Conservation (phyloP, 2,797 vertebrate genomes). For the Taeniopygia guttata region DNA sequence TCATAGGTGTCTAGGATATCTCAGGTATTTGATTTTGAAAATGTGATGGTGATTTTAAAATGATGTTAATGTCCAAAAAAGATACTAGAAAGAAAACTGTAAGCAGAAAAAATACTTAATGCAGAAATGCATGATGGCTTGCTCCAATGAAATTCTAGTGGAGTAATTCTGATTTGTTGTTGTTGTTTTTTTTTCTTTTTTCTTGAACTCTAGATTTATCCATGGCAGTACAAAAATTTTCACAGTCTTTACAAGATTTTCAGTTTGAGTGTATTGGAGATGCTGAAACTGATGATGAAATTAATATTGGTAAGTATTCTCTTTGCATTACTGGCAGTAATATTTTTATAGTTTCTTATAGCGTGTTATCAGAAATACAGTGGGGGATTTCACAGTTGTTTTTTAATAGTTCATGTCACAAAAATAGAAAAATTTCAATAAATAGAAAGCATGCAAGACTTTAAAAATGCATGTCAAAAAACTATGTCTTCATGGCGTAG, state of each 20-base stretch:
- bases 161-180: neutral
- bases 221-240: slow-evolving; percentile 94
- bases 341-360: neutral
- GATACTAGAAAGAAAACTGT: neutral
- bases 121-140: neutral
- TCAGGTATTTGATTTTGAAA: neutral
- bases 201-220: slow-evolving; percentile 85
- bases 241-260: slow-evolving; percentile 95
- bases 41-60: neutral
- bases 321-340: neutral
- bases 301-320: slow-evolving; percentile 89
- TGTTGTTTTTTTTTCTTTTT: neutral
- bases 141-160: neutral
- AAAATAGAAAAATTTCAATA: neutral
- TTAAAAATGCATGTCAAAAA: neutral
- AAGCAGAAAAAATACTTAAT: neutral
- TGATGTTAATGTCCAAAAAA: neutral
- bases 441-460: neutral
- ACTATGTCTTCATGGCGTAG: neutral
- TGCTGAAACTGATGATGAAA: slow-evolving; percentile 97
- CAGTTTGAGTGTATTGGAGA: slow-evolving; percentile 98
- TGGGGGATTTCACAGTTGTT: neutral
- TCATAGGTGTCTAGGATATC: neutral
- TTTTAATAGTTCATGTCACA: neutral
- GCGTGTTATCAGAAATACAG: neutral